Evolutionary conservation across 1,140 invertebrate genomes (phyloP).

Genomic region (Caenorhabditis brenneri): DNA sequence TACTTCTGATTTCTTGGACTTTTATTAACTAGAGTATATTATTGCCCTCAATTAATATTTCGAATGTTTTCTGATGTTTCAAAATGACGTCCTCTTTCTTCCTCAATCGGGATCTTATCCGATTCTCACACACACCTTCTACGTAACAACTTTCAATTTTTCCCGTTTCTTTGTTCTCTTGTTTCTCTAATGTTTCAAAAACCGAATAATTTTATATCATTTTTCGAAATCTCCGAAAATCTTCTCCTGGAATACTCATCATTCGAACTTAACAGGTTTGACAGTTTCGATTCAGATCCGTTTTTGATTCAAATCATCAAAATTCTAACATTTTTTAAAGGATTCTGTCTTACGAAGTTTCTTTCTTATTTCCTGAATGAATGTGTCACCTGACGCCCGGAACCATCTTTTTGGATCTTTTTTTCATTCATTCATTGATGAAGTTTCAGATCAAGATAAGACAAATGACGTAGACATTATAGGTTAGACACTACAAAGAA

Average conservation of each 20-base stretch:
- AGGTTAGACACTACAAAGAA: neutral
- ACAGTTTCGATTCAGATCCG: neutral
- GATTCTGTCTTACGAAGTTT: neutral
- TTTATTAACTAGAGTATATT: neutral
- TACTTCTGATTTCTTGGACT: no score
- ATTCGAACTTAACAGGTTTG: neutral
- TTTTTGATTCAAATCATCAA: neutral
- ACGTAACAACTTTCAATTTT: constrained; percentile 4
- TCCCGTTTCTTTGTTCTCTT: constrained; percentile 4
- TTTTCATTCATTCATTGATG: neutral
- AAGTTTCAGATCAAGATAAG: neutral
- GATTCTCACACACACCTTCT: neutral
- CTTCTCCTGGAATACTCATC: neutral
- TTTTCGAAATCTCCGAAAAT: neutral
- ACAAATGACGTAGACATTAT: neutral
- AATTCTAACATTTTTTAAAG: neutral
- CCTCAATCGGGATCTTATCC: neutral
- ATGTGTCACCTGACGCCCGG: neutral
- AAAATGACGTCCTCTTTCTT: neutral
- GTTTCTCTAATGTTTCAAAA: neutral
- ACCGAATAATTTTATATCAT: neutral
- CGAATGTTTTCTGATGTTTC: neutral
- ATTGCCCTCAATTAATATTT: neutral
- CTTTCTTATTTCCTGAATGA: neutral
- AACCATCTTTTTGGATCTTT: neutral